Percentiles rank a stretch among this genome's conserved stretches.
These are phyloP conservation scores for Helleia helle DNA, from an alignment of 2,888 invertebrate species.

Conservation along the genomic window DNA sequence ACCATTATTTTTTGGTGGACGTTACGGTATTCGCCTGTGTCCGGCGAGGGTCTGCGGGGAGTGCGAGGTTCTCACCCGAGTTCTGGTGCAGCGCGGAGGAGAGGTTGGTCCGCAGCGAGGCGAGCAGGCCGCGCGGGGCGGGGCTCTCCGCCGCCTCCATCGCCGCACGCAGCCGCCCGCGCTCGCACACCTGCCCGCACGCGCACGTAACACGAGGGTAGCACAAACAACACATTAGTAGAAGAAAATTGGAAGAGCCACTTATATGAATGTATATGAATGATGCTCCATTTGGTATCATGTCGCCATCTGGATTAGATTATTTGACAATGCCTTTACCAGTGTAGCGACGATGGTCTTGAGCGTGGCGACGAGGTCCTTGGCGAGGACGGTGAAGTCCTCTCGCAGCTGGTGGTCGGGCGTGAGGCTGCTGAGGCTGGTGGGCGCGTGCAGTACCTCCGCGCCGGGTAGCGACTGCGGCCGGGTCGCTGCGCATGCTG, in stretches of 20 bases:
- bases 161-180: constrained; percentile 51
- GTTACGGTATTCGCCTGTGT: no score
- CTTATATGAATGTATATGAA: no score
- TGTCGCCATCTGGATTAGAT: no score
- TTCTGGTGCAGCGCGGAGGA: constrained; percentile 83
- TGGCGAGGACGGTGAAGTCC: constrained; percentile 80
- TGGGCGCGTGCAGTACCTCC: constrained; percentile 49
- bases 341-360: constrained; percentile 72
- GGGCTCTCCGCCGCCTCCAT: constrained; percentile 48
- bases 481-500: constrained; percentile 65
- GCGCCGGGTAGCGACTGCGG: constrained; percentile 74
- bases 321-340: no score
- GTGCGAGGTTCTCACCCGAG: constrained; percentile 53
- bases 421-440: constrained; percentile 53
- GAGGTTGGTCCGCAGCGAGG: constrained; percentile 74
- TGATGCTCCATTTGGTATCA: no score
- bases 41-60: no score
- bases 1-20: no score
- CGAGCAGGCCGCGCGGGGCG: constrained; percentile 40
- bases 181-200: constrained; percentile 46
- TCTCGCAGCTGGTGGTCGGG: constrained; percentile 73
- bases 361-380: constrained; percentile 78
- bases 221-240: no score
- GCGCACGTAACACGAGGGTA: no score
- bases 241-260: no score